Evolutionary conservation across 2,888 invertebrate species (phyloP).

Genomic region (Napeogenes inachia): DNA sequence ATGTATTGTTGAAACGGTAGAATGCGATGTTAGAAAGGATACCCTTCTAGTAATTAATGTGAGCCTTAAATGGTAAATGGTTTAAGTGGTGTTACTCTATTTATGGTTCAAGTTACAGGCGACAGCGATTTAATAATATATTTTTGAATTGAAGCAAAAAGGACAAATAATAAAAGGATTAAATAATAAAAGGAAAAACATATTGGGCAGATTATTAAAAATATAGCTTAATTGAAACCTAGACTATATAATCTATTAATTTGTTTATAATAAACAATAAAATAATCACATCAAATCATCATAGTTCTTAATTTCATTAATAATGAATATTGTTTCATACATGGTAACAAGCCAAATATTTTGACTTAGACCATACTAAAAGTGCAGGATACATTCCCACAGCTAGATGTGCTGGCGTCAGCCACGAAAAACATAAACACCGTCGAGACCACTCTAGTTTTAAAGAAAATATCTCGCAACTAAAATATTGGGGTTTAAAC

Average conservation of each 20-base stretch:
- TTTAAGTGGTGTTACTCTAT: conserved; percentile 48
- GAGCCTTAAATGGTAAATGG: conserved; percentile 58
- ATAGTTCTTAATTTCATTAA: too few relatives aligned
- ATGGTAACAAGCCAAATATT: conserved; percentile 1
- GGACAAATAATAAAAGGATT: too few relatives aligned
- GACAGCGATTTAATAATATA: conserved; percentile 26
- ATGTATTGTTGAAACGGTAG: conserved; percentile 38
- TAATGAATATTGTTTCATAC: too few relatives aligned
- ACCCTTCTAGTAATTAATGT: conserved; percentile 50
- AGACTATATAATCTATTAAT: too few relatives aligned
- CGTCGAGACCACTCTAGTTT: conserved; percentile 45
- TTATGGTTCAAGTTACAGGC: conserved; percentile 36
- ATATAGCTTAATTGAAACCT: too few relatives aligned
- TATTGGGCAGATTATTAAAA: too few relatives aligned
- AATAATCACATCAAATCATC: too few relatives aligned
- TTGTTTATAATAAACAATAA: too few relatives aligned
- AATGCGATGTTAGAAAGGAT: conserved; percentile 37
- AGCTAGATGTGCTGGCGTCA: conserved; percentile 34
- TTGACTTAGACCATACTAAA: conserved; percentile 32
- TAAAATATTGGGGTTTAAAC: conserved; percentile 28
- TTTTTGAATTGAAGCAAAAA: background rate
- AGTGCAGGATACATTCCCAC: conserved; percentile 20
- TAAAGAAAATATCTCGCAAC: conserved; percentile 40
- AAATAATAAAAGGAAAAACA: too few relatives aligned
- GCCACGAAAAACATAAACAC: conserved; percentile 41